phyloP scores from a whole-genome alignment of 2,113 vertebrate species.

The Urocolius indicus region DNA sequence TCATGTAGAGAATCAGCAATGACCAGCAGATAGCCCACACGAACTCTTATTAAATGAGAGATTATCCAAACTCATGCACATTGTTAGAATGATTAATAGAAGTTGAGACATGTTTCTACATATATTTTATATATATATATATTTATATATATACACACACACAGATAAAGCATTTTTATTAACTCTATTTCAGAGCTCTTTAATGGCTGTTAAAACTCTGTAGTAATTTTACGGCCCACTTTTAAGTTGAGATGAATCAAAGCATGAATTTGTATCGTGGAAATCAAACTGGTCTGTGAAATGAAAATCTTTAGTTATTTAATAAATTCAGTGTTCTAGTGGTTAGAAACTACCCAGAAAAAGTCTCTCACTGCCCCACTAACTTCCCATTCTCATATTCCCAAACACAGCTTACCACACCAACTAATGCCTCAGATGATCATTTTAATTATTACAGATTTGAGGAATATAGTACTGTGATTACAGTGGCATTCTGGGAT shows the following conservation, averaged over 20 bases:
- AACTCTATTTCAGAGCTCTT: background rate
- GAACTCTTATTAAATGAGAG: background rate
- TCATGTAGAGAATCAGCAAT: background rate
- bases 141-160: background rate
- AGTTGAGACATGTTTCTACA: background rate
- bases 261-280: background rate
- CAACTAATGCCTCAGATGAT: conserved; percentile 4
- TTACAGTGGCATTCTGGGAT: conserved; percentile 30
- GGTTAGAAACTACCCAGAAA: background rate
- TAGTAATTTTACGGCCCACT: background rate
- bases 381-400: background rate
- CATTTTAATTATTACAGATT: conserved; percentile 43
- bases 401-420: background rate
- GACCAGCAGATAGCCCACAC: background rate
- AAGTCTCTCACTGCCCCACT: background rate
- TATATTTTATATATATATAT: background rate
- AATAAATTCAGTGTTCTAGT: background rate
- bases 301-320: background rate
- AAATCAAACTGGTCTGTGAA: background rate
- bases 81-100: background rate
- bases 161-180: background rate
- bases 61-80: background rate
- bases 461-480: conserved; percentile 22
- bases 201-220: background rate
- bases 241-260: background rate